Evolutionary conservation across 1,140 invertebrate genomes (phyloP), one percentile per base, ranked within the genome.

Genomic region (Colletes gigas): DNA sequence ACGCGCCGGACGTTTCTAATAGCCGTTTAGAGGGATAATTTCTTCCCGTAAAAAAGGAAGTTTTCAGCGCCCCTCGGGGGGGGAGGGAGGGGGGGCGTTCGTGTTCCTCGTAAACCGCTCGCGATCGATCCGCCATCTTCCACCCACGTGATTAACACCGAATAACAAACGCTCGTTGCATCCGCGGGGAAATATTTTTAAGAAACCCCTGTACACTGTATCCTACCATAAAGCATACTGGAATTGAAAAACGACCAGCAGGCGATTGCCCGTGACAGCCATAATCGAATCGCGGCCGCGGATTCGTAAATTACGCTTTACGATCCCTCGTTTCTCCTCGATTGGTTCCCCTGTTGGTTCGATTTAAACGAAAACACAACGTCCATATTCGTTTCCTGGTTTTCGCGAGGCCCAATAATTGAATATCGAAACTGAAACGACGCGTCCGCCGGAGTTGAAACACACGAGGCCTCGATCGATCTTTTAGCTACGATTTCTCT

Each of bases 381-480:
- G 50, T 54, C 52, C 30, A 30, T 30, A 2, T 30, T 59, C 80
- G 44, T 47, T 47, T 69, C 63, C 54, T 41, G 30, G 19, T 41
- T 65, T 88, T 88, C 74, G 80, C 78, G 69, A 80, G 83, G 80
- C 79, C 88, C 89, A 89, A 88, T 92, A 91, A 92, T 91, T 91
- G 91, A 92, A 92, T 90, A 90, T 89, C 74, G 88, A 78, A 85
- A 60, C 62, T 60, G 77, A 59, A 80, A 88, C 82, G 66, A 67
- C 67, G 74, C 69, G 67, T 74, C 55, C 52, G 41, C 5, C 7
- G 59, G 7, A 47, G 44, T n/a, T n/a, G n/a, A n/a, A n/a, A n/a
- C n/a, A n/a, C n/a, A n/a, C n/a, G n/a, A n/a, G n/a, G n/a, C n/a
- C n/a, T n/a, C n/a, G 9, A 47, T 47, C 44, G 44, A 47, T 47